Base-by-base conservation (phyloP, 2,113 vertebrate species). In the Pyrgilauda ruficollis region DNA sequence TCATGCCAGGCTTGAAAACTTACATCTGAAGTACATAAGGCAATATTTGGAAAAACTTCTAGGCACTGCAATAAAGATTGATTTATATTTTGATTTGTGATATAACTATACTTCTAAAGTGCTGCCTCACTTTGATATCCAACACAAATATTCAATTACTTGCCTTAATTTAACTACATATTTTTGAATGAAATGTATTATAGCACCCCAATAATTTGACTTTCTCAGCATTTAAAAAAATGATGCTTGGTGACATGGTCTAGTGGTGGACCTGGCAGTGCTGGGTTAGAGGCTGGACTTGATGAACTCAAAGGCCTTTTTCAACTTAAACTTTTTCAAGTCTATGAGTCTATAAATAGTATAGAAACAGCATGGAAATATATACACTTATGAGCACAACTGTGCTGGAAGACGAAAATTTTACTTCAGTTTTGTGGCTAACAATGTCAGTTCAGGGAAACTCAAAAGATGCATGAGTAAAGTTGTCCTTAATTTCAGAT, bases 1-100 rank as follows among this genome's bases (percentile, higher is more conserved):
- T 43, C 3, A 1, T 9, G 10, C 37, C 66, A 58, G 28, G 44
- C 46, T 82, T 9, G 4, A 11, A 74, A 66, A 47, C 10, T 69
- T 49, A 9, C 6, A 33, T 12, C 24, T 66, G n/a, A 79, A 50
- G 35, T 30, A 23, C 1, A 0, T 27, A 49, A 2, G 3, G 11
- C 39, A 90, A 21, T 14, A 39, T 62, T 55, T 78, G 11, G 20
- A 77, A 70, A 23, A 66, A 41, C 13, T 41, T 10, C 2, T 15
- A 58, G 15, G 2, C 31, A 9, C 13, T 35, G 27, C 7, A 74
- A 73, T 61, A 81, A 53, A 26, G 59, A 19, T 14, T 8, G 2
- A 66, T 53, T 58, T 69, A 2, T 39, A 37, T 28, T 53, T 84
- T 87, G 1, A 53, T 61, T 84, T 58, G 11, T 46, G 22, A 17